Evolutionary conservation across 92 coral and sea anemone species (phyloP), one percentile per base, ranked within the genome.

Genomic region (Paragorgia papillata): DNA sequence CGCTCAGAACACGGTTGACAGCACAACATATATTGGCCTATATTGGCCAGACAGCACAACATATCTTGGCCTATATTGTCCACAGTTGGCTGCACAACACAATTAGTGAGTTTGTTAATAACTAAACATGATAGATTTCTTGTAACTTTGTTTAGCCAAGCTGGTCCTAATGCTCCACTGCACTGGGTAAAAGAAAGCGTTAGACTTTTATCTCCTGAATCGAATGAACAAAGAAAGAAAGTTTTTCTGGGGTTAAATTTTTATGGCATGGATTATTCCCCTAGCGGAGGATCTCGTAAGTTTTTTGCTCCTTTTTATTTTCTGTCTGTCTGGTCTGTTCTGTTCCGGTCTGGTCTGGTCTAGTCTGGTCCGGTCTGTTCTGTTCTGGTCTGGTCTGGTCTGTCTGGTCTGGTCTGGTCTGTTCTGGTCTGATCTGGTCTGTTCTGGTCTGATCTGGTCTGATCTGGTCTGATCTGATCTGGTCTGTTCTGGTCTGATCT

Each of bases 111-210:
- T n/a, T n/a, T n/a, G n/a, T n/a, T n/a, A n/a, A n/a, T n/a, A n/a
- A n/a, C n/a, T n/a, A n/a, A n/a, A n/a, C n/a, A n/a, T n/a, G n/a
- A n/a, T n/a, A n/a, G n/a, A n/a, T n/a, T n/a, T n/a, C n/a, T n/a
- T n/a, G n/a, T n/a, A n/a, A n/a, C n/a, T 46, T 15, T 46, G 59
- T 74, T 1, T 63, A 90, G 97, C 57, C 97, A 69, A 69, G 76
- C 96, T 33, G 97, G 97, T 9, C 96, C 97, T 7, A 93, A 88
- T 48, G 89, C 97, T 1, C 97, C 97, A 26, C 27, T 86, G 0
- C 57, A 90, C 18, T 93, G 97, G 97, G 75, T 90, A 8, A 86
- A 64, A 27, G 97, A 93, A 33, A 88, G 97, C 74, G 88, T 93
- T 26, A 21, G 79, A 29, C 83, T 94, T 26, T 75, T 93, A 21